Evolutionary conservation across 2,888 invertebrate species (phyloP).

Genomic region (Cerastis leucographa): DNA sequence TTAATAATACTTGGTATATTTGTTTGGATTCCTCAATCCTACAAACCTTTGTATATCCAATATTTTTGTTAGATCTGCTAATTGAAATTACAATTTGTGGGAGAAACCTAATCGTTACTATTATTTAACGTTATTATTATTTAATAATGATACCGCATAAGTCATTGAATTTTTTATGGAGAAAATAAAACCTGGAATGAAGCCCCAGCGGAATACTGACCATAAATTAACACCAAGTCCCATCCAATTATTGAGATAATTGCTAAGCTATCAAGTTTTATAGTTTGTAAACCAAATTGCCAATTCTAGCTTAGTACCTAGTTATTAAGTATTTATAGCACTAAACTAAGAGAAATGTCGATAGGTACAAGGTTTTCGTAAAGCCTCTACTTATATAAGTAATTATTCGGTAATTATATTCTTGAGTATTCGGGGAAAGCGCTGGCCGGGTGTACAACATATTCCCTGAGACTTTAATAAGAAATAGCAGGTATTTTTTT

Average conservation of each 20-base stretch:
- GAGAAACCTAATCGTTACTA: no score
- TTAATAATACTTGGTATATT: no score
- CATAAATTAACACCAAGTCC: slow-evolving; percentile 26
- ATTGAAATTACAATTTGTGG: no score
- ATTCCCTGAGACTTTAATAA: no score
- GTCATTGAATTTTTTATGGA: background rate
- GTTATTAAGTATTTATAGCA: background rate
- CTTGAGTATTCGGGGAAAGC: background rate
- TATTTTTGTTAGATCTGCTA: no score
- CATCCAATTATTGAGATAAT: slow-evolving; percentile 46
- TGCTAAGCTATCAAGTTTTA: slow-evolving; percentile 47
- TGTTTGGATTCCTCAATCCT: no score
- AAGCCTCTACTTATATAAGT: background rate
- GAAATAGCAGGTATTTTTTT: no score
- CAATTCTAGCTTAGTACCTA: background rate
- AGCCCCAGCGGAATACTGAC: background rate
- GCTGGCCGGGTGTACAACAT: no score
- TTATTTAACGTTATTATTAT: no score
- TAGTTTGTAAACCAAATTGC: slow-evolving; percentile 20
- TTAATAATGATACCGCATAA: background rate
- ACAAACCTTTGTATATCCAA: no score
- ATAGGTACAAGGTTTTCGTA: background rate
- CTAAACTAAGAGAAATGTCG: background rate
- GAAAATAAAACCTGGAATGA: slow-evolving; percentile 25
- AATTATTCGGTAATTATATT: no score